phyloP scores from a whole-genome alignment of 1,140 invertebrate species.

The Phenacoccus solenopsis region DNA sequence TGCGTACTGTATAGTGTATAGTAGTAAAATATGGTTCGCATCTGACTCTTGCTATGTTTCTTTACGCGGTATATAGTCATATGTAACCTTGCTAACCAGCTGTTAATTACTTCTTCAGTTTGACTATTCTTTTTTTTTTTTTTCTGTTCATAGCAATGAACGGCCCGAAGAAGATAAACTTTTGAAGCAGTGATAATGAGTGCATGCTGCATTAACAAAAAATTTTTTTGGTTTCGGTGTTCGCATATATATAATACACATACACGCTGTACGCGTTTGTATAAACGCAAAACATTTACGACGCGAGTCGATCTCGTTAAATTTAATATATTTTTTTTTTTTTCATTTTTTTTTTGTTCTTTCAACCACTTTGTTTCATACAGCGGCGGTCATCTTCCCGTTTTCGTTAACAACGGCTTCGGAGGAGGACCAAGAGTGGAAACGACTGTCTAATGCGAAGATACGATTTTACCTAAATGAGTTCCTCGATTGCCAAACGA shows the following conservation, averaged over 20 bases:
- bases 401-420: background rate
- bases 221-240: conserved; percentile 12
- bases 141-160: conserved; percentile 15
- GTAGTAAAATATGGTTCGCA: background rate
- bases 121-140: conserved; percentile 4
- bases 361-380: background rate
- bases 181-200: conserved; percentile 13
- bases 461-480: too few relatives aligned
- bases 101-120: background rate
- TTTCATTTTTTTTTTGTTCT: too few relatives aligned
- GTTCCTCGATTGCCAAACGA: too few relatives aligned
- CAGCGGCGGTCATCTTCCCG: background rate
- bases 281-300: background rate
- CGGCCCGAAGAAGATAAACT: conserved; percentile 13
- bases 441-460: background rate
- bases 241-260: background rate
- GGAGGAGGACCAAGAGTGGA: background rate
- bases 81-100: background rate
- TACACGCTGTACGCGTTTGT: background rate
- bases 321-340: too few relatives aligned
- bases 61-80: background rate
- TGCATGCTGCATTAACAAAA: conserved; percentile 9
- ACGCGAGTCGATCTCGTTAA: too few relatives aligned
- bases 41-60: background rate
- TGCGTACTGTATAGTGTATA: background rate